Conservation (phyloP, 2,888 invertebrate genomes). For the Lasioglossum villosulum region DNA sequence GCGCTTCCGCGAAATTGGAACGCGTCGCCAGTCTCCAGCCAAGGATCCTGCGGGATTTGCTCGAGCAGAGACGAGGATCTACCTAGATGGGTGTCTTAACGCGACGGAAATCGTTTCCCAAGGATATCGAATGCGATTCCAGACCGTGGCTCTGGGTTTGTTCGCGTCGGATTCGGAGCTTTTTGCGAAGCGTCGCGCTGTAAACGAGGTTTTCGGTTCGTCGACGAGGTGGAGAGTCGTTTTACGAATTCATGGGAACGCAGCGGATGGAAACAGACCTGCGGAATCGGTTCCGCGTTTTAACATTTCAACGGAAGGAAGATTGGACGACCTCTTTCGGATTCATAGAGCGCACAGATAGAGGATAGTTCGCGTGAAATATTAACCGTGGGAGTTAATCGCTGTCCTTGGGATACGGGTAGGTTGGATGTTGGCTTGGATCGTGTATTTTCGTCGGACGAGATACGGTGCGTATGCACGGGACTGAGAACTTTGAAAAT, state of each 20-base stretch:
- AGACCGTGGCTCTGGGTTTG: neutral
- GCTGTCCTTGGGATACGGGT: neutral
- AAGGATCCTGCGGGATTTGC: neutral
- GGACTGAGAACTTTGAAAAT: neutral
- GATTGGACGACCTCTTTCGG: conserved; percentile 8
- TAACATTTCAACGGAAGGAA: conserved; percentile 3
- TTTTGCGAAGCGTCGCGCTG: neutral
- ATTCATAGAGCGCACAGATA: conserved; percentile 2
- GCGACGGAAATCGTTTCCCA: neutral
- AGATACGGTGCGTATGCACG: neutral
- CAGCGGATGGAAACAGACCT: neutral
- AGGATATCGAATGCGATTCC: neutral
- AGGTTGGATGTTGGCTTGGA: neutral
- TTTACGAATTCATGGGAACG: conserved; percentile 8
- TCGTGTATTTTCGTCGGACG: neutral
- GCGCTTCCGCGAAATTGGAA: conserved; percentile 2
- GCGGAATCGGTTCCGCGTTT: neutral
- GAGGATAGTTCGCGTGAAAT: neutral
- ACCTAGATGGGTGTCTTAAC: neutral
- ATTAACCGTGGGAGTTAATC: neutral
- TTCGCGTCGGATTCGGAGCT: neutral
- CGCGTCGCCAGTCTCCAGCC: neutral
- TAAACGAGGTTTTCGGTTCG: neutral
- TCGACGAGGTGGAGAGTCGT: neutral
- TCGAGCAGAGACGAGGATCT: neutral